phyloP scores from a whole-genome alignment of 1,140 invertebrate genomes.

The Leptonema lineaticorne region DNA sequence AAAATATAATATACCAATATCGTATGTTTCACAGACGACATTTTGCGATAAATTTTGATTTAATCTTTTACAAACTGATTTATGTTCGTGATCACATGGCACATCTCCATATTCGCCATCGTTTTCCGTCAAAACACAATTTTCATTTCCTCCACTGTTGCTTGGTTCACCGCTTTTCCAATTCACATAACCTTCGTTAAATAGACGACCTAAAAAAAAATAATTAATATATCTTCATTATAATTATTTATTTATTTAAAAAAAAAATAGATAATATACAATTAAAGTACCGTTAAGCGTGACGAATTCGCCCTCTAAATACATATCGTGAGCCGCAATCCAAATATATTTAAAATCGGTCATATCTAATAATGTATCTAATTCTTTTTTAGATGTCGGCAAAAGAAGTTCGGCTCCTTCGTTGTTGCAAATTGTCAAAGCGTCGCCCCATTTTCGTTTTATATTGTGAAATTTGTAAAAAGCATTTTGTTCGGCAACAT shows the following conservation, averaged over 20 bases:
- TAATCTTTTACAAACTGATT: too few species aligned
- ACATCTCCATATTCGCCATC: too few species aligned
- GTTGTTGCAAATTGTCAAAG: slow-evolving; percentile 8
- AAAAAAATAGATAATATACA: too few species aligned
- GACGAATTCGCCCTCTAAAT: slow-evolving; percentile 30
- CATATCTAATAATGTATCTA: not conserved
- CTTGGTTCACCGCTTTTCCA: not conserved
- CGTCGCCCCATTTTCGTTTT: slow-evolving; percentile 1
- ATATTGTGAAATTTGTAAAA: slow-evolving; percentile 30
- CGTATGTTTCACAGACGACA: too few species aligned
- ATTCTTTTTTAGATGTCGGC: not conserved
- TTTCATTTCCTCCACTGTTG: not conserved
- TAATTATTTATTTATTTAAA: too few species aligned
- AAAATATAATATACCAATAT: too few species aligned
- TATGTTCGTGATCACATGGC: too few species aligned
- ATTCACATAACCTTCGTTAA: too few species aligned
- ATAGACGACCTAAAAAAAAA: too few species aligned
- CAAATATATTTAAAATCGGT: not conserved
- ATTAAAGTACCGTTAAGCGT: slow-evolving; percentile 33
- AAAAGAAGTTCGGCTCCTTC: slow-evolving; percentile 22
- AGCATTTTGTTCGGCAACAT: not conserved
- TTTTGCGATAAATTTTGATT: too few species aligned
- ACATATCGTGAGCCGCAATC: slow-evolving; percentile 32
- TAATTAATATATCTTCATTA: too few species aligned
- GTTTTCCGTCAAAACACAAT: too few species aligned